phyloP scores from a whole-genome alignment of 2,888 invertebrate species.

The Limnephilus auricula region DNA sequence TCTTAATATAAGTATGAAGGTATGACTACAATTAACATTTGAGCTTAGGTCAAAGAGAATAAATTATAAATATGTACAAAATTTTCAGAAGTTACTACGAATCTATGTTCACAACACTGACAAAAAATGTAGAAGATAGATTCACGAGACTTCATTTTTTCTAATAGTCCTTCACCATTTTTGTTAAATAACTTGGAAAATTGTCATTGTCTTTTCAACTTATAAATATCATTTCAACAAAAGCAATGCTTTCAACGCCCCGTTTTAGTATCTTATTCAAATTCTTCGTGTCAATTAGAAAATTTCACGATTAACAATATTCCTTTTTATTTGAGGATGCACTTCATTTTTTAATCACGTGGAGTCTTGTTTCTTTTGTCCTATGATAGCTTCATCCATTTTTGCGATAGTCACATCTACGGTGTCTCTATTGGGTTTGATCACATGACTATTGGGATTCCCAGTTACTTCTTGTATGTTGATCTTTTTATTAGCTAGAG shows the following conservation, averaged over 20 bases:
- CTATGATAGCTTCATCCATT: slow-evolving; percentile 74
- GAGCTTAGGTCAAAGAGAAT: neutral
- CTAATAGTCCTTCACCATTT: slow-evolving; percentile 11
- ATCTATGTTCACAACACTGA: neutral
- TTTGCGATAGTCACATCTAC: slow-evolving; percentile 70
- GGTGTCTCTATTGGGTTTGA: slow-evolving; percentile 9
- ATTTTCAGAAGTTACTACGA: neutral
- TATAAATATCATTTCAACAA: neutral
- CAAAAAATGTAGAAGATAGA: slow-evolving; percentile 12
- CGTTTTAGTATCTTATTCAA: neutral
- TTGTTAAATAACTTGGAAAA: neutral
- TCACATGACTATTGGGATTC: neutral
- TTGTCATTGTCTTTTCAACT: neutral
- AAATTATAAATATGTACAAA: slow-evolving; percentile 20
- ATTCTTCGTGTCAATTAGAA: neutral
- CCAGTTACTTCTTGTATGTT: slow-evolving; percentile 14
- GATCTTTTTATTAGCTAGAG: neutral
- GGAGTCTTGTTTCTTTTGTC: slow-evolving; percentile 65
- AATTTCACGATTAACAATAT: neutral
- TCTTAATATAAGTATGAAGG: neutral
- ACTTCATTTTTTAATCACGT: slow-evolving; percentile 41
- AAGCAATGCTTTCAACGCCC: neutral
- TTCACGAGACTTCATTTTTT: slow-evolving; percentile 8
- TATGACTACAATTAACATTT: neutral
- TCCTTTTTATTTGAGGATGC: neutral